These are phyloP conservation scores for Nysson spinosus DNA, from an alignment of 2,888 invertebrate genomes.

Conservation along the genomic window DNA sequence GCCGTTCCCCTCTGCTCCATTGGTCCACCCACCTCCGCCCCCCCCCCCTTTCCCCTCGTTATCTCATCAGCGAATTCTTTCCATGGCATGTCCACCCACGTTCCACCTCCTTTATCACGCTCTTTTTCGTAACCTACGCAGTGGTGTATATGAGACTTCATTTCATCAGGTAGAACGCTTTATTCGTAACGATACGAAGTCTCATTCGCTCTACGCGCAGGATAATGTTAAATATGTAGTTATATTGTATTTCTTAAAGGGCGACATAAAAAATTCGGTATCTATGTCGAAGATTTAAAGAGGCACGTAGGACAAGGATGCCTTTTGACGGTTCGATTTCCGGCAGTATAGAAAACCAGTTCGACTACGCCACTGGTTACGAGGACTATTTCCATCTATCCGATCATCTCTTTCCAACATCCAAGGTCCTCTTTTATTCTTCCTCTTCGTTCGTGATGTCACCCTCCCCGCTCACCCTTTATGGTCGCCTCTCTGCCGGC, in stretches of 20 bases:
- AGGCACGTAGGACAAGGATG: too few species aligned
- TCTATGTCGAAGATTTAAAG: too few species aligned
- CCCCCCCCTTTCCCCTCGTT: slow-evolving; percentile 21
- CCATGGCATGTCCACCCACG: slow-evolving; percentile 51
- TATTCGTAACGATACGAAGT: too few species aligned
- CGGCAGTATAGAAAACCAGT: not conserved
- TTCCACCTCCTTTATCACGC: slow-evolving; percentile 46
- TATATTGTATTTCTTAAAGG: too few species aligned
- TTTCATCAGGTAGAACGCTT: not conserved
- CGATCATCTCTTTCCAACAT: slow-evolving; percentile 44
- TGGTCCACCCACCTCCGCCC: slow-evolving; percentile 38
- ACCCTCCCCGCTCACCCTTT: slow-evolving; percentile 35
- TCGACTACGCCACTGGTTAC: slow-evolving; percentile 50
- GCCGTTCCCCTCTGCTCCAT: slow-evolving; percentile 50
- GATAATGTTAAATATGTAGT: too few species aligned
- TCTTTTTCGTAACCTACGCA: slow-evolving; percentile 46
- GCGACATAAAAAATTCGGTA: too few species aligned
- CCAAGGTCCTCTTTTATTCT: slow-evolving; percentile 9
- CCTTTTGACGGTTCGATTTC: too few species aligned
- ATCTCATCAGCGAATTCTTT: too few species aligned
- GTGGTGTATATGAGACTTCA: slow-evolving; percentile 40
- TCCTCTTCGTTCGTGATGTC: slow-evolving; percentile 24
- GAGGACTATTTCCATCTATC: slow-evolving; percentile 44
- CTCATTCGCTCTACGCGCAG: too few species aligned
- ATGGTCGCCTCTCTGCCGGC: slow-evolving; percentile 59